Evolutionary conservation across 2,113 vertebrate species (phyloP).

Genomic region (Danio rerio): DNA sequence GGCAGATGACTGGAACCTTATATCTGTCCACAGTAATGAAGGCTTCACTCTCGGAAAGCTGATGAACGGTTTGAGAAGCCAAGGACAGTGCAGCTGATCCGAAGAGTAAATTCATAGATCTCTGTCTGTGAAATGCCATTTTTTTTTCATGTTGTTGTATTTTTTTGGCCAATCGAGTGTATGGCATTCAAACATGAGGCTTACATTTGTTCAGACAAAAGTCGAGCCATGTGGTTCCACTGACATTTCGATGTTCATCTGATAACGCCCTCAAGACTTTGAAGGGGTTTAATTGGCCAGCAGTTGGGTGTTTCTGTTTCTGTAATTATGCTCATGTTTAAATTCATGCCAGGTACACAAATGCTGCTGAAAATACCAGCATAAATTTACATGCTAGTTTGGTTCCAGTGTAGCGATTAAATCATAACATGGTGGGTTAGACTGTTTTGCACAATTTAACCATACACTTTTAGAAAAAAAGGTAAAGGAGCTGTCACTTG

Average conservation of each 20-base stretch:
- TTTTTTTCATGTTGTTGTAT: constrained; percentile 16
- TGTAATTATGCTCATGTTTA: background rate
- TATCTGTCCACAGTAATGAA: constrained; percentile 46
- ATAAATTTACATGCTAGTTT: background rate
- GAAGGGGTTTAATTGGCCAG: background rate
- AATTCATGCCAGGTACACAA: background rate
- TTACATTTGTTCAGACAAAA: constrained; percentile 36
- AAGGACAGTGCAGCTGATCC: constrained; percentile 12
- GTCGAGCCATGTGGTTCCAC: background rate
- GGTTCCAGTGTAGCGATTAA: background rate
- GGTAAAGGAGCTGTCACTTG: too few relatives aligned
- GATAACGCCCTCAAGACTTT: constrained; percentile 25
- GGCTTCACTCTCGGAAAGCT: constrained; percentile 33
- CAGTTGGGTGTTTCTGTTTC: background rate
- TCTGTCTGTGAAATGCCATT: background rate
- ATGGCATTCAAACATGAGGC: background rate
- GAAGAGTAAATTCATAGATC: background rate
- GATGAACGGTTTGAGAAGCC: constrained; percentile 10
- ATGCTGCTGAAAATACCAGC: background rate
- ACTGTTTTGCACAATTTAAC: background rate
- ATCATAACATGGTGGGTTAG: background rate
- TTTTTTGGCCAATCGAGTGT: background rate
- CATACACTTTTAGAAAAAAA: background rate
- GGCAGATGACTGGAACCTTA: constrained; percentile 28
- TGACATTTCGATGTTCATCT: constrained; percentile 39